Evolutionary conservation across 2,888 invertebrate species (phyloP).

Genomic region (Ectemnius cavifrons): DNA sequence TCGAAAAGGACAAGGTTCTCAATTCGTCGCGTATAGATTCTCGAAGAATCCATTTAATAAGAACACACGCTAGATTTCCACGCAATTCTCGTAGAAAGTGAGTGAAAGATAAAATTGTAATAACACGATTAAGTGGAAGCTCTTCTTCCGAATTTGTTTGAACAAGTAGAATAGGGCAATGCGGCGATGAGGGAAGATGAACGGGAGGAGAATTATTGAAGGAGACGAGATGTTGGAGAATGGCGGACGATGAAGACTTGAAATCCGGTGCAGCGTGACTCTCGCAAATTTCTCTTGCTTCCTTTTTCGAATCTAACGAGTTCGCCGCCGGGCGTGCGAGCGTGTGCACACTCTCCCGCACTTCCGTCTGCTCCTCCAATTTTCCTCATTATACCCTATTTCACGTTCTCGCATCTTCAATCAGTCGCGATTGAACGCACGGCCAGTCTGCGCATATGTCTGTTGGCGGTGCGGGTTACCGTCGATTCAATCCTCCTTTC

Average conservation of each 20-base stretch:
- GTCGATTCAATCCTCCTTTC: too few species aligned
- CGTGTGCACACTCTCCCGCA: not conserved
- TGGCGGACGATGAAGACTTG: conserved; percentile 1
- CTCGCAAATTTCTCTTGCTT: not conserved
- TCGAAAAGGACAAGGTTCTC: too few species aligned
- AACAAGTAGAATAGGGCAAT: not conserved
- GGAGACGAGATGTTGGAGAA: not conserved
- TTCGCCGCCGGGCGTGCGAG: not conserved
- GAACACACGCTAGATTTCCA: too few species aligned
- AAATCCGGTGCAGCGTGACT: not conserved
- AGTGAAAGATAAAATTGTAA: conserved; percentile 8
- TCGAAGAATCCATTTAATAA: too few species aligned
- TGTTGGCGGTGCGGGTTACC: too few species aligned
- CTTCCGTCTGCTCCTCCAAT: not conserved
- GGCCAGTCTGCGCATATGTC: too few species aligned
- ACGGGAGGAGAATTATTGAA: conserved; percentile 4
- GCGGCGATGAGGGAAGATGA: not conserved
- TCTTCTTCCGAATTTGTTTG: not conserved
- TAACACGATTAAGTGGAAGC: not conserved
- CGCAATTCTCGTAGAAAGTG: not conserved
- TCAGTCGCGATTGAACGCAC: not conserved
- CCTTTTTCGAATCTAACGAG: conserved; percentile 1
- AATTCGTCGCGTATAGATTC: too few species aligned
- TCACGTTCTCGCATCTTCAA: not conserved
- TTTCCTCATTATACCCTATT: not conserved